These are phyloP conservation scores for Eilema griseolum DNA, from an alignment of 2,888 invertebrate genomes.

Conservation along the genomic window DNA sequence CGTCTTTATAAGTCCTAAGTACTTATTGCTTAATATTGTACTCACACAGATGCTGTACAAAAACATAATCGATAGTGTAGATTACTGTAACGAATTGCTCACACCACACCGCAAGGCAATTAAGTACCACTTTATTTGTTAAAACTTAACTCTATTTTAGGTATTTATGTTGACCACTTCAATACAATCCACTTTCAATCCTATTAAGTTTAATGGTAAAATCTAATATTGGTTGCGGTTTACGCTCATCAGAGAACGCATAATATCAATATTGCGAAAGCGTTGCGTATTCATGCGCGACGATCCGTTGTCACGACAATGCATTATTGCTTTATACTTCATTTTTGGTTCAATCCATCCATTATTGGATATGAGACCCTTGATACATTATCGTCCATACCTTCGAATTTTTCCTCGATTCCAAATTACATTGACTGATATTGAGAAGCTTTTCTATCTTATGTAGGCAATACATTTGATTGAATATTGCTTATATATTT, in stretches of 20 bases:
- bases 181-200: conserved; percentile 13
- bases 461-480: background rate
- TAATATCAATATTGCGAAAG: background rate
- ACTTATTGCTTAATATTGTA: too few species aligned
- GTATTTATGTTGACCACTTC: background rate
- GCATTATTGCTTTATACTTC: background rate
- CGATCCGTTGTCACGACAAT: background rate
- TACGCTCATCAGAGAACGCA: background rate
- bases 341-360: background rate
- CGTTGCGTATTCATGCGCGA: background rate
- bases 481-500: background rate
- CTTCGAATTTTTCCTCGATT: background rate
- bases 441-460: background rate
- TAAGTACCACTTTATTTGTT: background rate
- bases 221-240: conserved; percentile 5
- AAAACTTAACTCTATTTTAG: background rate
- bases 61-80: too few species aligned
- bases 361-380: background rate
- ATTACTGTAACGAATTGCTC: too few species aligned
- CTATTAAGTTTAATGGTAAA: background rate
- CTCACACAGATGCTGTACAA: too few species aligned
- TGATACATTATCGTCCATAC: background rate
- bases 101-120: background rate
- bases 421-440: background rate
- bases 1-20: too few species aligned